Conservation (phyloP, 1,140 invertebrate species). For the Pantala flavescens region DNA sequence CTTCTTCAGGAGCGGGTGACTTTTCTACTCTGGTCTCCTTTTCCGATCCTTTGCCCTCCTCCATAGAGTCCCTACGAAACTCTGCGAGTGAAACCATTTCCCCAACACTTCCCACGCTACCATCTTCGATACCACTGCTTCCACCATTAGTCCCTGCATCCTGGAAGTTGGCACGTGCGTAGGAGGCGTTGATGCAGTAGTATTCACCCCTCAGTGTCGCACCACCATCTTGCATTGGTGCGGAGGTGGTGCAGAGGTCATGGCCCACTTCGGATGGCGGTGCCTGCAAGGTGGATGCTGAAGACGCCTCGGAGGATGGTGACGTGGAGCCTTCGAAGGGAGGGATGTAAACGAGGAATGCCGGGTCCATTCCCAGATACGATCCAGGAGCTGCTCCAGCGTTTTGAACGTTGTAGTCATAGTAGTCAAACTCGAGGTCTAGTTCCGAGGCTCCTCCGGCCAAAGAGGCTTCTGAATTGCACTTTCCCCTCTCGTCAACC, state of each 20-base stretch:
- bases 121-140: slow-evolving; percentile 12
- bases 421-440: slow-evolving; percentile 76
- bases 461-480: slow-evolving; percentile 63
- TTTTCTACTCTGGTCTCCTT: slow-evolving; percentile 33
- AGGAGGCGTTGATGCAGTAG: slow-evolving; percentile 8
- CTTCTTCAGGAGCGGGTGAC: slow-evolving; percentile 29
- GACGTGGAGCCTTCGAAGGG: slow-evolving; percentile 41
- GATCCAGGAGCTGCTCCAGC: slow-evolving; percentile 69
- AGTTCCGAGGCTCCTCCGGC: slow-evolving; percentile 58
- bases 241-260: background rate
- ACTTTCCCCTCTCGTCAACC: slow-evolving; percentile 16
- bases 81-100: slow-evolving; percentile 31
- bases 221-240: background rate
- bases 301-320: background rate
- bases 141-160: background rate
- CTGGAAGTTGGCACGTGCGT: background rate
- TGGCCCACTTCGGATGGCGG: slow-evolving; percentile 4
- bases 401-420: slow-evolving; percentile 72
- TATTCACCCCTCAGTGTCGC: background rate
- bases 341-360: slow-evolving; percentile 76
- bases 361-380: slow-evolving; percentile 75
- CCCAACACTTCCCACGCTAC: slow-evolving; percentile 30
- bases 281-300: background rate
- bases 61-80: slow-evolving; percentile 21
- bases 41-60: slow-evolving; percentile 23